Evolutionary conservation across 2,888 invertebrate genomes (phyloP), one percentile per base, ranked within the genome.

Genomic region (Phengaris arion): DNA sequence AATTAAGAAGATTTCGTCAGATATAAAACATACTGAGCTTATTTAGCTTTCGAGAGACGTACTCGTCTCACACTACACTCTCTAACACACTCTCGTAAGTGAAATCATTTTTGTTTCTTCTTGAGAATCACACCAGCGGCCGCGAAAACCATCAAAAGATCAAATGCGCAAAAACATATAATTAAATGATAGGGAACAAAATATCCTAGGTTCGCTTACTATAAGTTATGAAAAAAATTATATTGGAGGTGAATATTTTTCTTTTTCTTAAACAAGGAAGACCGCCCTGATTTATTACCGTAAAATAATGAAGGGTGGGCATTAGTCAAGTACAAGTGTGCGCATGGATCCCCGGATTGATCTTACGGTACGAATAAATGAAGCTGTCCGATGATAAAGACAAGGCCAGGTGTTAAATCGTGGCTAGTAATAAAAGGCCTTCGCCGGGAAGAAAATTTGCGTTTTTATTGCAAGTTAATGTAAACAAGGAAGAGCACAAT

Each of bases 401-500:
- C 72, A 72, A 72, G 72, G 72, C 22, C 72, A 72, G 54, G 72
- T 72, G 22, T 54, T 52, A 72, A 54, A 54, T 54, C 72, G 72
- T 54, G 13, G 72, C 72, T 72, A 72, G 72, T 72, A 72, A 72
- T 72, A 72, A 72, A 52, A 72, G 72, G 13, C 54, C 72, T 72
- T 72, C 72, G 48, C n/a, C 69, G 70, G 51, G 70, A 35, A 54
- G 72, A 72, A 54, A 54, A 72, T 72, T 54, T 35, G 54, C 72
- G 54, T 72, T 72, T 72, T 72, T 72, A 72, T 54, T 72, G 72
- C 72, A 72, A 22, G 72, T 72, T 72, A 54, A 72, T 72, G 72
- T 72, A 72, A 72, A 72, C 72, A 72, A 72, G 72, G 72, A 72
- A 72, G 72, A 22, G 22, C 35, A 72, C 72, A 54, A 54, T 70